Conservation (phyloP, 2,113 vertebrate genomes). For the Podarcis muralis region DNA sequence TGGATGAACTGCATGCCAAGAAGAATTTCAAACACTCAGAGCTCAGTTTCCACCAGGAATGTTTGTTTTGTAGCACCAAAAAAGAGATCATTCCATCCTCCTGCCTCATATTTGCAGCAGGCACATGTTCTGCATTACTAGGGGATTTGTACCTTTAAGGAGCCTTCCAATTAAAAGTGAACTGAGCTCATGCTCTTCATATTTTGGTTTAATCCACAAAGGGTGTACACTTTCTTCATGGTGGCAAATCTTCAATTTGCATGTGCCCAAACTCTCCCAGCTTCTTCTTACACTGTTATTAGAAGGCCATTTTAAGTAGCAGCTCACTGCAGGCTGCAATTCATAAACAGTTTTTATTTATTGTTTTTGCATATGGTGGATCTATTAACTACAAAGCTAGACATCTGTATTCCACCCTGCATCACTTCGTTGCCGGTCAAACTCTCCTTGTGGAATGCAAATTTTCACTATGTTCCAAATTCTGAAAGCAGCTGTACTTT, state of each 20-base stretch:
- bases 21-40: background rate
- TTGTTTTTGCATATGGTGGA: background rate
- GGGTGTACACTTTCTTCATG: background rate
- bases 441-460: background rate
- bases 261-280: background rate
- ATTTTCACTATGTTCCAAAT: background rate
- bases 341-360: background rate
- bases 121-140: background rate
- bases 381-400: background rate
- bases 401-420: background rate
- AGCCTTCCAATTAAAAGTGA: background rate
- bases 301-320: background rate
- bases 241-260: background rate
- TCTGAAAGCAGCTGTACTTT: background rate
- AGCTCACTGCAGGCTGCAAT: accelerated
- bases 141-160: background rate
- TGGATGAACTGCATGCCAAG: background rate
- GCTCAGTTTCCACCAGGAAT: background rate
- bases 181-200: background rate
- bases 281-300: background rate
- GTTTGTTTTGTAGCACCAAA: background rate
- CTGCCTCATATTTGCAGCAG: accelerated
- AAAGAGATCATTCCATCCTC: background rate
- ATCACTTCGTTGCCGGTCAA: too few relatives aligned
- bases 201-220: background rate